Conservation (phyloP, 2,888 invertebrate genomes). For the Drosophila mayaguana region DNA sequence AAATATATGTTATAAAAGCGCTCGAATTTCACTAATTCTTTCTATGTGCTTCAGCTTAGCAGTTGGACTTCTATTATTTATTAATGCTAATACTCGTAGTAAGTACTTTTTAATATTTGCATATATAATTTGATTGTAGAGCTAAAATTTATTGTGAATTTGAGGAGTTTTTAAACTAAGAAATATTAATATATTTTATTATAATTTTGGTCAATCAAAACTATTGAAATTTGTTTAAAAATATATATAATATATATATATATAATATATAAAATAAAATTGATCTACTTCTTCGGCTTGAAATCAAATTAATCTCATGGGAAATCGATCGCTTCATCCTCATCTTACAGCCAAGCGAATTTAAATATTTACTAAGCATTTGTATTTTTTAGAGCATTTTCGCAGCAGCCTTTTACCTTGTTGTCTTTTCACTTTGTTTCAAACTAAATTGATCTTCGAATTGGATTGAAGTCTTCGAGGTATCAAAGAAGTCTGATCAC, state of each 20-base stretch:
- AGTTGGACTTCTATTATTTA: conserved; percentile 30
- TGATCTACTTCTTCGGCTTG: not conserved
- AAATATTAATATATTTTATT: no score
- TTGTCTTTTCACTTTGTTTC: not conserved
- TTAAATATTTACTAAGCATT: not conserved
- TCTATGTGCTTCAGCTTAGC: conserved; percentile 10
- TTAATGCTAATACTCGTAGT: not conserved
- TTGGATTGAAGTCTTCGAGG: not conserved
- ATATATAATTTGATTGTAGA: not conserved
- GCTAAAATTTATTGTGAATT: no score
- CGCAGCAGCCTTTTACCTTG: conserved; percentile 30
- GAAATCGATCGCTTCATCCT: not conserved
- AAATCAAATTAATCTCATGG: not conserved
- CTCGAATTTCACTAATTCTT: conserved; percentile 18
- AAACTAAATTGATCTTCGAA: not conserved
- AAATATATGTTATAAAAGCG: conserved; percentile 30
- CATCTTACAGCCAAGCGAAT: not conserved
- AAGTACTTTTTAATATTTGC: not conserved
- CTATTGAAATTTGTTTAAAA: no score
- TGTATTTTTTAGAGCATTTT: not conserved
- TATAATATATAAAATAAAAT: no score
- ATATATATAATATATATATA: no score
- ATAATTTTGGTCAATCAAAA: no score
- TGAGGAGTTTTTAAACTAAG: no score
- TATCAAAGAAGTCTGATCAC: not conserved